Evolutionary conservation across 2,113 vertebrate genomes (phyloP).

Genomic region (Vimba vimba): DNA sequence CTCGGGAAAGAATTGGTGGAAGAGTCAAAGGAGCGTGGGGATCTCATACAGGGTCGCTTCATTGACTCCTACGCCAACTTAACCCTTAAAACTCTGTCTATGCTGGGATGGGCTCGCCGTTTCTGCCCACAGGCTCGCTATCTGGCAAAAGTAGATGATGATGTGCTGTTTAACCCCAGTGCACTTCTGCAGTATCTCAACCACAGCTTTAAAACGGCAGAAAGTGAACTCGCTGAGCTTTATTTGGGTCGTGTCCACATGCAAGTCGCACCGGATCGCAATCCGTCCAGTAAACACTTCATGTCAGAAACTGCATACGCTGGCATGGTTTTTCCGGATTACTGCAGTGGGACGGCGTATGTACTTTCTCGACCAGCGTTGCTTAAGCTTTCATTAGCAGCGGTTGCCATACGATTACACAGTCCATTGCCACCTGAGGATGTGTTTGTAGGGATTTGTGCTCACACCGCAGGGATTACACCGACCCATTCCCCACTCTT

Average conservation of each 20-base stretch:
- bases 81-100: conserved; percentile 85
- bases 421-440: conserved; percentile 82
- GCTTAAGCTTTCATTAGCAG: conserved; percentile 77
- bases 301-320: conserved; percentile 74
- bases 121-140: conserved; percentile 81
- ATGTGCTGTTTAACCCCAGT: conserved; percentile 84
- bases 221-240: conserved; percentile 70
- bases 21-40: conserved; percentile 76
- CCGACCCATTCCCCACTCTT: conserved; percentile 82
- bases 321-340: conserved; percentile 79
- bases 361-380: conserved; percentile 80
- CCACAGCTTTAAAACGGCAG: conserved; percentile 62
- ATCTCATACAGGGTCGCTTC: conserved; percentile 85
- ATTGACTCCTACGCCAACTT: conserved; percentile 86
- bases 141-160: conserved; percentile 89
- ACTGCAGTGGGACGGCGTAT: conserved; percentile 88
- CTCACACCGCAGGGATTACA: conserved; percentile 75
- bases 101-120: conserved; percentile 78
- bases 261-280: conserved; percentile 73
- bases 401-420: conserved; percentile 62
- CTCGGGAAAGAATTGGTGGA: conserved; percentile 71
- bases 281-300: conserved; percentile 76
- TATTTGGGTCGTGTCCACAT: conserved; percentile 86
- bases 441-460: conserved; percentile 84
- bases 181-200: conserved; percentile 76